Evolutionary conservation across 2,888 invertebrate genomes (phyloP), one percentile per base, ranked within the genome.

Genomic region (Morinoia aosen): DNA sequence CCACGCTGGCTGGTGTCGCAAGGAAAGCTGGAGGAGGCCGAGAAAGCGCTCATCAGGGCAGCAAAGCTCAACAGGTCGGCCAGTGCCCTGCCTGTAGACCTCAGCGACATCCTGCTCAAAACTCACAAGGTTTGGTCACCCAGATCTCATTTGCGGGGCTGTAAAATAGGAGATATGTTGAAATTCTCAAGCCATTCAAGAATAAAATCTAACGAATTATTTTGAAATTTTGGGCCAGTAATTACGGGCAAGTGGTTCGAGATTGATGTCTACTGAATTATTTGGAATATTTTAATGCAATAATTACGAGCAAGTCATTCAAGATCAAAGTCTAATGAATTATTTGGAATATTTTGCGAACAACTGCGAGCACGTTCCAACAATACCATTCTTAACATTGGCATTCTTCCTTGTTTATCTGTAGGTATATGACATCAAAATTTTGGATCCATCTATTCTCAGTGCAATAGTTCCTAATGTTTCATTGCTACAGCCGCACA

Each of bases 1-100:
- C 95, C 95, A 0, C 95, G 95, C 11, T 95, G 95, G 95, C 64
- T 95, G 58, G 95, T 64, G 95, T 33, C 64, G 39, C 58, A 64
- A 40, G 95, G 95, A 8, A 39, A 58, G 14, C 39, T 95, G 16
- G 64, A 95, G 40, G 95, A 95, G 48, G 95, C 95, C 3, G 61
- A 64, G 64, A 64, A n/a, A 11, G 64, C 57, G 3, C 10, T 95
- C 39, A 39, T 40, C 39, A 95, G 95, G n/a, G 95, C 95, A 11
- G 95, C 61, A 25, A 58, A 58, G 14, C 58, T 95, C 61, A 95
- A 95, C 95, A 95, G 57, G 25, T 58, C 61, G 8, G 12, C 61
- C 12, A 33, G 58, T 16, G 11, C n/a, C 14, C 64, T 95, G 10
- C 95, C 64, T 58, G 12, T 14, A 8, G 57, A 95, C 64, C 64